Evolutionary conservation across 2,797 vertebrate genomes (phyloP), one percentile per base, ranked within the genome.

Genomic region (Eidolon dupreanum): DNA sequence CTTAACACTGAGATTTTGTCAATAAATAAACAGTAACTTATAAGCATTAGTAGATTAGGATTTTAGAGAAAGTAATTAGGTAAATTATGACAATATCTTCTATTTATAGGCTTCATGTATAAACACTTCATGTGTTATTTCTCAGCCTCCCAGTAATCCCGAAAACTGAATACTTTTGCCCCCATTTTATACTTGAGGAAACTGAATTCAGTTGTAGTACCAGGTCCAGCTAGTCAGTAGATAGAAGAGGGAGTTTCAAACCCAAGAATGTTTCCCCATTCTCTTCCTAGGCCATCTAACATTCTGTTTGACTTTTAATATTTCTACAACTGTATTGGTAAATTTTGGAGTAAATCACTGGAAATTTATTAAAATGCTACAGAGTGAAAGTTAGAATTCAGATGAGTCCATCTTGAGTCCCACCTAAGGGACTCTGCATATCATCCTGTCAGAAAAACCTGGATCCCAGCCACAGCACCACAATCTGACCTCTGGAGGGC

Each of bases 141-240:
- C 11, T 88, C 46, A 70, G 75, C 15, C 31, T 26, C 71, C 38
- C 28, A 57, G 11, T 57, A 83, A 66, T 93, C 38, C 51, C 75
- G 28, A 33, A 85, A 93, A 66, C 9, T 53, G 46, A 61, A 79
- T 57, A 31, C 38, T 36, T 26, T 46, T 92, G 31, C 59, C 75
- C 11, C 86, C 75, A 85, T 84, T 95, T 92, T 75, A 92, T 6
- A 91, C 38, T 90, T 77, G 33, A 92, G n/a, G 46, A 85, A 95
- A 79, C 24, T 20, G 11, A 93, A 28, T 41, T n/a, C 66, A 55
- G 31, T 78, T 93, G 1, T 8, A 16, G 22, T 33, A 6, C 70
- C 53, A 68, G 57, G 31, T 89, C 38, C 8, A 79, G n/a, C 73
- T 26, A 53, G 28, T 88, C 57, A 73, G 16, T 8, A 53, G 51